Conservation (phyloP, 2,113 vertebrate species). For the Tapirus terrestris region DNA sequence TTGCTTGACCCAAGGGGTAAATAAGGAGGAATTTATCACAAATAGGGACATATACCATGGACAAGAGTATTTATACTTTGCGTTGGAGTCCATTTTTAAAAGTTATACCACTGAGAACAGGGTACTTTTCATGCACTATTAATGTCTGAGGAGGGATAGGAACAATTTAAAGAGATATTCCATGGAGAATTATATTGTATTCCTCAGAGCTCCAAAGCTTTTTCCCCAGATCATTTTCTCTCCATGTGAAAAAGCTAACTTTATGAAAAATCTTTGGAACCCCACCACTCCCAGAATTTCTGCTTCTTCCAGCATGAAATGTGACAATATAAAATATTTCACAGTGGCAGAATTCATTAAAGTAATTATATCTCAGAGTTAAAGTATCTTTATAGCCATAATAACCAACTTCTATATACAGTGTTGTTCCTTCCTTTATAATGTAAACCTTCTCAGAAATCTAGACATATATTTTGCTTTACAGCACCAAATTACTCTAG, state of each 20-base stretch:
- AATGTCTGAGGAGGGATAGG: background rate
- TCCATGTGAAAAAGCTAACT: background rate
- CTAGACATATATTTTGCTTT: slow-evolving; percentile 47
- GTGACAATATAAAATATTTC: background rate
- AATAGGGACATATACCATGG: background rate
- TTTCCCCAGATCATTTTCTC: background rate
- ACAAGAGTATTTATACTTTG: background rate
- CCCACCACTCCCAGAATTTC: background rate
- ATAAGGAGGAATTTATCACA: background rate
- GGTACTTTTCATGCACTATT: background rate
- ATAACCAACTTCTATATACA: background rate
- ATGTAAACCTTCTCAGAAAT: background rate
- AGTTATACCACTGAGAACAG: background rate
- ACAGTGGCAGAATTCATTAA: background rate
- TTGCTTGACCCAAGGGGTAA: background rate
- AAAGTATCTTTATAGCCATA: background rate
- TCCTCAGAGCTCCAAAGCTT: background rate
- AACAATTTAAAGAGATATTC: background rate
- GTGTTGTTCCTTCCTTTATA: background rate
- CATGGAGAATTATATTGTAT: background rate
- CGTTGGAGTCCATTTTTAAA: background rate
- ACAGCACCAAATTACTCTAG: background rate
- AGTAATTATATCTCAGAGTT: background rate
- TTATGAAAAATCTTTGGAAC: background rate
- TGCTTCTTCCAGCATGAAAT: background rate